These are phyloP conservation scores for Platysternon megacephalum DNA, from an alignment of 2,113 vertebrate genomes.

Conservation along the genomic window DNA sequence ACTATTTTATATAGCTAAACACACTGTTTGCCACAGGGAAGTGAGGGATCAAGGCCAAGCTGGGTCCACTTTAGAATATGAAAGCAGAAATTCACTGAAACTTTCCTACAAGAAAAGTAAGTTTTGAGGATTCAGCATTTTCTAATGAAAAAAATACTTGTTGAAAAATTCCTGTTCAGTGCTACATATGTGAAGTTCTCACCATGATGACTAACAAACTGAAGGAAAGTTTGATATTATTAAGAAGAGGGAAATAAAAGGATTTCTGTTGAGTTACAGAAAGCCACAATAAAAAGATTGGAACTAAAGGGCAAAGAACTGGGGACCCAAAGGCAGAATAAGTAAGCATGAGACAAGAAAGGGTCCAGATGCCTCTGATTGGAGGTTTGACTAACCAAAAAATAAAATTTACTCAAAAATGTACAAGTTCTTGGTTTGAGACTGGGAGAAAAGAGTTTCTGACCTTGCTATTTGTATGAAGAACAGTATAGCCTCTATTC, in stretches of 20 bases:
- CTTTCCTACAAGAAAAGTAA: neutral
- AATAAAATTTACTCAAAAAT: neutral
- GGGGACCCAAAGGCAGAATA: neutral
- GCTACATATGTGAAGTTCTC: neutral
- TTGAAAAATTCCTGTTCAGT: neutral
- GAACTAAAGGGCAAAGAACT: neutral
- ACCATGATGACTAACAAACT: neutral
- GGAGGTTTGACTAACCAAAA: slow-evolving; percentile 1
- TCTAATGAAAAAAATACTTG: neutral
- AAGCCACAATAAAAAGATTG: neutral
- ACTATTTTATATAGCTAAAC: too few relatives aligned
- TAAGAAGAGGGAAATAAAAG: neutral
- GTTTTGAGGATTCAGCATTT: neutral
- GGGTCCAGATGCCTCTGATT: neutral
- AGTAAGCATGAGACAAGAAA: neutral
- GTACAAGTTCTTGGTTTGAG: neutral
- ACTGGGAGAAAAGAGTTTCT: neutral
- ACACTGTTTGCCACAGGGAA: too few relatives aligned
- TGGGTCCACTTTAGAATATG: too few relatives aligned
- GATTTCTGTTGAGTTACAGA: neutral
- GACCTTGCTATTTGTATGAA: neutral
- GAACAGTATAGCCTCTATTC: neutral
- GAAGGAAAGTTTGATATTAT: neutral
- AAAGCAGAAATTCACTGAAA: neutral
- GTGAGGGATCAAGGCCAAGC: neutral